Evolutionary conservation across 2,113 vertebrate species (phyloP).

Genomic region (Stigmatopora argus): DNA sequence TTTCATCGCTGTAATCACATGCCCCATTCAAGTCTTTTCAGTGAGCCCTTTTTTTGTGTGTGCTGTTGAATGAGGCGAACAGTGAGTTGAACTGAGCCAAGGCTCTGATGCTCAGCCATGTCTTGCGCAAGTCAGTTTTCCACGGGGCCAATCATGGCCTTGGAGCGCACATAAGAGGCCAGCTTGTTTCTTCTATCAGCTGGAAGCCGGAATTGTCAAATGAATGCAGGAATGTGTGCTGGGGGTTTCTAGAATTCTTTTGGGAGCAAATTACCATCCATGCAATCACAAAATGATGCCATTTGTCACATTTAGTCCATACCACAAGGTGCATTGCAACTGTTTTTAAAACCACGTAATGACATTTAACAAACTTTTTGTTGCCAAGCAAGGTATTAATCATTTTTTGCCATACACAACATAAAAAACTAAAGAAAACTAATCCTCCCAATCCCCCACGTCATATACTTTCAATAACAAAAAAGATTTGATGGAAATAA

Average conservation of each 20-base stretch:
- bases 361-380: no score
- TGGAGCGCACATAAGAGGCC: conserved; percentile 53
- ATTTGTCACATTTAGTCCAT: background rate
- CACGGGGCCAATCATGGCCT: conserved; percentile 50
- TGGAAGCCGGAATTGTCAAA: conserved; percentile 34
- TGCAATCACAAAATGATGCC: background rate
- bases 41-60: conserved; percentile 27
- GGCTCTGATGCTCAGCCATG: conserved; percentile 22
- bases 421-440: no score
- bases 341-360: no score
- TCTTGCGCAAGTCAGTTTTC: conserved; percentile 38
- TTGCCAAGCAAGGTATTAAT: no score
- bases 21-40: conserved; percentile 12
- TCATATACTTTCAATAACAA: no score
- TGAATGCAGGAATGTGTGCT: conserved; percentile 45
- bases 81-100: conserved; percentile 23
- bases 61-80: conserved; percentile 28
- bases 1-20: conserved; percentile 4
- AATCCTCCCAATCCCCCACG: no score
- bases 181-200: conserved; percentile 56
- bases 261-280: background rate
- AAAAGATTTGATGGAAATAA: no score
- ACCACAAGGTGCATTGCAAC: background rate
- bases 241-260: conserved; percentile 2
- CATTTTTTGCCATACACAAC: no score